phyloP scores from a whole-genome alignment of 2,113 vertebrate genomes.

The Shinisaurus crocodilurus region DNA sequence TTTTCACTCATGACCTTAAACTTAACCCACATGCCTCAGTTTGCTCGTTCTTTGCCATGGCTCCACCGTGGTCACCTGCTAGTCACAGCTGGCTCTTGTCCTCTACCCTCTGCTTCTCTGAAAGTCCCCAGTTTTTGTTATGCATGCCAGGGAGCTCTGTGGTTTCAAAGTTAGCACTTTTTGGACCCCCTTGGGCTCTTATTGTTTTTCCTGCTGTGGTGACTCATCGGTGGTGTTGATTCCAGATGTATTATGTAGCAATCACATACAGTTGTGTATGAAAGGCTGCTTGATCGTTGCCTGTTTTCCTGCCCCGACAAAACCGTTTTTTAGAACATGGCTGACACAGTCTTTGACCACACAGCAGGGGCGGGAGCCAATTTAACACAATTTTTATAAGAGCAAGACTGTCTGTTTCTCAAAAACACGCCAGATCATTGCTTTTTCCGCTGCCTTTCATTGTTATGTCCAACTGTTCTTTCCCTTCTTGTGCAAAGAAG shows the following conservation, averaged over 20 bases:
- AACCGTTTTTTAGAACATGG: neutral
- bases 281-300: neutral
- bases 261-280: neutral
- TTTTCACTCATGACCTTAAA: no score
- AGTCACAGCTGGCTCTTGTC: neutral
- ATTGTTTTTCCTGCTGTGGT: neutral
- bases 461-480: neutral
- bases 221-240: neutral
- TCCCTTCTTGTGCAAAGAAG: slow-evolving; percentile 1
- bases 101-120: neutral
- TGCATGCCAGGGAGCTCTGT: neutral
- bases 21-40: no score
- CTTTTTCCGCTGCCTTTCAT: neutral
- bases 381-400: neutral
- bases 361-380: neutral
- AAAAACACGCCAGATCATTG: neutral
- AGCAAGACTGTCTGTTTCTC: neutral
- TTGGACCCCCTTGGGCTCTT: neutral
- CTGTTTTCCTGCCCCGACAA: neutral
- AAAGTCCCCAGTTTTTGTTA: neutral
- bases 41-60: no score
- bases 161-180: neutral
- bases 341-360: neutral
- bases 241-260: neutral
- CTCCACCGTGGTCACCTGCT: no score